These are phyloP conservation scores for Scaptomyza cyrtandrae DNA, from an alignment of 2,888 invertebrate species.

Conservation along the genomic window DNA sequence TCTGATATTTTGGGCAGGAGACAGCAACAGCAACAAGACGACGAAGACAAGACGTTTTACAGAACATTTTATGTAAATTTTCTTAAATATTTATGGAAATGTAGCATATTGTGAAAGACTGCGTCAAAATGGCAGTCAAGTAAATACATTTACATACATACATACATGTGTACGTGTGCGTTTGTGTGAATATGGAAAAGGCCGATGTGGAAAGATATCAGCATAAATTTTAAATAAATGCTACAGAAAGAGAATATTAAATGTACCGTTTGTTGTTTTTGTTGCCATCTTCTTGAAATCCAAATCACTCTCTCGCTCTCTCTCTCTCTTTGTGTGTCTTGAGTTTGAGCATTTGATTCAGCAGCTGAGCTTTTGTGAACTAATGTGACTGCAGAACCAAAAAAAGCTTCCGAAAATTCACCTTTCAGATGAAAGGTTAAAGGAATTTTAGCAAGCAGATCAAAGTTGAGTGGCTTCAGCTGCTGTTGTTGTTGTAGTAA, in stretches of 20 bases:
- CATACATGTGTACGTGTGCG: constrained; percentile 23
- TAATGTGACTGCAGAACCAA: constrained; percentile 32
- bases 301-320: not conserved
- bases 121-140: constrained; percentile 75
- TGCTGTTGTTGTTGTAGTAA: constrained; percentile 36
- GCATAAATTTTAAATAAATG: constrained; percentile 79
- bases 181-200: constrained; percentile 25
- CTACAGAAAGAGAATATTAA: constrained; percentile 74
- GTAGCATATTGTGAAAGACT: constrained; percentile 78
- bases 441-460: constrained; percentile 53
- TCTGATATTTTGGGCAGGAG: constrained; percentile 18
- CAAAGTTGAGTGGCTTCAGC: constrained; percentile 33
- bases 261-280: constrained; percentile 54
- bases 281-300: constrained; percentile 15
- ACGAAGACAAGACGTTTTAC: constrained; percentile 40
- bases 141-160: constrained; percentile 63
- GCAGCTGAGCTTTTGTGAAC: constrained; percentile 29
- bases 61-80: constrained; percentile 78
- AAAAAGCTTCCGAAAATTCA: constrained; percentile 18
- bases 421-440: constrained; percentile 62
- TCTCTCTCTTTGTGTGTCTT: not conserved
- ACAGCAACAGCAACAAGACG: not conserved
- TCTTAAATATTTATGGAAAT: constrained; percentile 81
- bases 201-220: constrained; percentile 64
- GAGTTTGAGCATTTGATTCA: constrained; percentile 20